Conservation (phyloP, 2,888 invertebrate species). For the Rutpela maculata region DNA sequence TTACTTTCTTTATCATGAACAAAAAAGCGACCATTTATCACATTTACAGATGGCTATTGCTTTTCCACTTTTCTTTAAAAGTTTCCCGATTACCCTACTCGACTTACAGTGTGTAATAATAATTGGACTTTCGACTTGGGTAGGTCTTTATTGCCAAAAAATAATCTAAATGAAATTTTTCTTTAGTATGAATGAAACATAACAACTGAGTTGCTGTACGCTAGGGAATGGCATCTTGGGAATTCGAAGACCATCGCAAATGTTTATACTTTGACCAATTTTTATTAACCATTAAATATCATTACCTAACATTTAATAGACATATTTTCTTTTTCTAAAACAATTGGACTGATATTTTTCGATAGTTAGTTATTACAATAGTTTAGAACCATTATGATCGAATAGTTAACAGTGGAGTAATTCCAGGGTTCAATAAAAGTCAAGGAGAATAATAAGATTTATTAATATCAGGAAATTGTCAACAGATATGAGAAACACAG, state of each 20-base stretch:
- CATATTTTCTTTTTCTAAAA: no score
- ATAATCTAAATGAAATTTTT: not conserved
- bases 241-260: not conserved
- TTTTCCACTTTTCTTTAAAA: slow-evolving; percentile 28
- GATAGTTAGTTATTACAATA: no score
- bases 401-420: no score
- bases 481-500: no score
- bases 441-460: no score
- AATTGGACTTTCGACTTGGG: slow-evolving; percentile 7
- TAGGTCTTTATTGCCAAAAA: not conserved
- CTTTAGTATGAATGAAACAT: not conserved
- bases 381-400: no score
- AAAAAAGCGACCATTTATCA: slow-evolving; percentile 38
- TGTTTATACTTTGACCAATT: not conserved
- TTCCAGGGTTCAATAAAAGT: no score
- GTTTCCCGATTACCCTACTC: slow-evolving; percentile 27
- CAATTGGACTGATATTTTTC: no score
- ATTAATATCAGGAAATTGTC: no score
- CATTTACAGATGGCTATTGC: slow-evolving; percentile 33
- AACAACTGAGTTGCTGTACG: not conserved
- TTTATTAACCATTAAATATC: not conserved
- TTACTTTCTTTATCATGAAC: slow-evolving; percentile 33
- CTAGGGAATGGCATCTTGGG: not conserved
- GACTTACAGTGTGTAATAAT: slow-evolving; percentile 19
- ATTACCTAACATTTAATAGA: no score